Conservation (phyloP, 2,113 vertebrate genomes). For the Muntiacus reevesi region DNA sequence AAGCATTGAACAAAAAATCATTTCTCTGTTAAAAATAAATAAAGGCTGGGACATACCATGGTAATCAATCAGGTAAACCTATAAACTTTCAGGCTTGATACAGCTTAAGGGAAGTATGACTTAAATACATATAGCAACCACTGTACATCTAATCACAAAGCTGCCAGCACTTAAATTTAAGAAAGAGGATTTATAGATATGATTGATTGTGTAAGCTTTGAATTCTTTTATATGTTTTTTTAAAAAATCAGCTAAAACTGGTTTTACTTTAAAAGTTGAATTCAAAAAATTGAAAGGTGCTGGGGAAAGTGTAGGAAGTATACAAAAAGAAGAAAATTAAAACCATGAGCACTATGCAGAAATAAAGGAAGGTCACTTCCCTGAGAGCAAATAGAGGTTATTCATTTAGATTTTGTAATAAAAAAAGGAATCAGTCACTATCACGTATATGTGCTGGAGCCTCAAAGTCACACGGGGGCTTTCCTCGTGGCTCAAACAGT, state of each 20-base stretch:
- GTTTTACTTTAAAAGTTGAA: not conserved
- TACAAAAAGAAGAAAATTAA: not conserved
- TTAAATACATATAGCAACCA: not conserved
- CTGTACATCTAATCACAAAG: not conserved
- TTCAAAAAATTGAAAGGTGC: not conserved
- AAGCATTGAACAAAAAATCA: not conserved
- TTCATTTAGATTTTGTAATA: not conserved
- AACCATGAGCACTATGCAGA: not conserved
- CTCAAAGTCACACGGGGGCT: not conserved
- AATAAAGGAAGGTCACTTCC: not conserved
- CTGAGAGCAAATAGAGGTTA: not conserved
- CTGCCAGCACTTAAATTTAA: not conserved
- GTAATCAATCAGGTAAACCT: not conserved
- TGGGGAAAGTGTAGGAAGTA: not conserved
- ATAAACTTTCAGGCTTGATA: not conserved
- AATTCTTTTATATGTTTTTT: not conserved
- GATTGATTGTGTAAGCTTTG: not conserved
- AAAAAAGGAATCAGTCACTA: not conserved
- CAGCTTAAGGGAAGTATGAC: not conserved
- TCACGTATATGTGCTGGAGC: not conserved
- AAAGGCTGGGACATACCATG: not conserved
- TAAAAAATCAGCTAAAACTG: not conserved
- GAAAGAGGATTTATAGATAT: not conserved
- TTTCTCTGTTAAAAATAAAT: not conserved
- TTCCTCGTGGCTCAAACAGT: not conserved